Conservation (phyloP, 2,888 invertebrate genomes). For the Drosophila fulvimacula region DNA sequence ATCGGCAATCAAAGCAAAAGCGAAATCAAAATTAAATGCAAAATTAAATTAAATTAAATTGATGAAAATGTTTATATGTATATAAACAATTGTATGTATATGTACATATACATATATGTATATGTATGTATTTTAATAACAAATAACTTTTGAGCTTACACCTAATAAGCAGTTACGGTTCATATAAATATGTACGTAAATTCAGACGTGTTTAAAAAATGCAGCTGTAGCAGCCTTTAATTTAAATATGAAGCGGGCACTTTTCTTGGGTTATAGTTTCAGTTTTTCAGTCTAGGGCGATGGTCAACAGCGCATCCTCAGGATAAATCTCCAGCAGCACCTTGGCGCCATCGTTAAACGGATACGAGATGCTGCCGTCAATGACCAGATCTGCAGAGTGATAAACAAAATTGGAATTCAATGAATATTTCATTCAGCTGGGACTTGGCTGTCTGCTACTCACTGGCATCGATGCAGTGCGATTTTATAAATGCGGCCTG, state of each 20-base stretch:
- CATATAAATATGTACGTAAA: constrained; percentile 53
- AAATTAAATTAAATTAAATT: constrained; percentile 23
- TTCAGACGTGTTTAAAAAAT: constrained; percentile 55
- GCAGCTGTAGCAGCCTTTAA: constrained; percentile 36
- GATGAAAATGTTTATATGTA: constrained; percentile 10
- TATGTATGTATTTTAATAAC: constrained; percentile 40
- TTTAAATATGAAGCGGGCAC: constrained; percentile 46
- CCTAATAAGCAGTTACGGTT: constrained; percentile 66
- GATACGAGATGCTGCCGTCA: constrained; percentile 96
- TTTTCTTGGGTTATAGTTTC: constrained; percentile 22
- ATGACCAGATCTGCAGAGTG: constrained; percentile 90
- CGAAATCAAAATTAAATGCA: constrained; percentile 26
- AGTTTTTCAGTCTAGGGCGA: constrained; percentile 84
- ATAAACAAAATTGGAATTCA: background rate
- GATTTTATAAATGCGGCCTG: constrained; percentile 92
- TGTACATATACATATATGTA: constrained; percentile 7
- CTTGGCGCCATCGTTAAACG: constrained; percentile 97
- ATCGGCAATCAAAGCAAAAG: constrained; percentile 13
- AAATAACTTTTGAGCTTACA: constrained; percentile 68
- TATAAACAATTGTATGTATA: constrained; percentile 2
- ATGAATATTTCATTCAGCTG: background rate
- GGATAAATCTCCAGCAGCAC: constrained; percentile 93
- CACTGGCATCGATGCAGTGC: constrained; percentile 93
- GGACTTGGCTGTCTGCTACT: constrained; percentile 51
- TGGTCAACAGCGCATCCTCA: constrained; percentile 94